Evolutionary conservation across 2,797 vertebrate genomes (phyloP).

Genomic region (Luscinia megarhynchos): DNA sequence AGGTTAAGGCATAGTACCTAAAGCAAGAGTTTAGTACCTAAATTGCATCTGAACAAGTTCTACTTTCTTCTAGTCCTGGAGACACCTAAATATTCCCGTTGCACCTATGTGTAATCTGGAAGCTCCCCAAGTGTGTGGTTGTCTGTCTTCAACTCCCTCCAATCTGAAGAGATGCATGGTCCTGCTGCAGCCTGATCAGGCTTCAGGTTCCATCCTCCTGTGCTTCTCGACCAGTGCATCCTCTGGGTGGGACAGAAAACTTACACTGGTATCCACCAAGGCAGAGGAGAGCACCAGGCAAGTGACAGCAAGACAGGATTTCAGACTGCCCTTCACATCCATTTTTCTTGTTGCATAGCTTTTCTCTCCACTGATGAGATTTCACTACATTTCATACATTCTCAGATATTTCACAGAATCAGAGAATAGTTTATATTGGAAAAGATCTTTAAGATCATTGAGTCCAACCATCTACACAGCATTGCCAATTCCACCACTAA

Average conservation of each 20-base stretch:
- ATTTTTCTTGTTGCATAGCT: neutral
- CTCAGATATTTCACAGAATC: neutral
- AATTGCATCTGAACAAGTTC: neutral
- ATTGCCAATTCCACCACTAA: neutral
- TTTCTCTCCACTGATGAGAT: neutral
- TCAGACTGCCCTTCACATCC: neutral
- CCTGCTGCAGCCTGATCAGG: neutral
- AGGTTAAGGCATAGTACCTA: neutral
- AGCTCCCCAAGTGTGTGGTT: neutral
- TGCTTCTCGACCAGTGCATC: neutral
- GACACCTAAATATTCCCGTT: neutral
- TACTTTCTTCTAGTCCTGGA: neutral
- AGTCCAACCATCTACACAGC: rapidly evolving
- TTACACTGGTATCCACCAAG: neutral
- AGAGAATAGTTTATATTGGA: neutral
- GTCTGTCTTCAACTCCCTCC: neutral
- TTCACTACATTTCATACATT: neutral
- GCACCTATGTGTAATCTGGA: neutral
- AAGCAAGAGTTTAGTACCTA: neutral
- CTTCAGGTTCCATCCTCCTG: neutral
- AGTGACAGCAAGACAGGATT: neutral
- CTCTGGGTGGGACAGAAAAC: neutral
- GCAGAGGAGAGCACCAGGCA: neutral
- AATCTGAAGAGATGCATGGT: neutral
- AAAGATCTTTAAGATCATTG: neutral